Base-by-base conservation (phyloP, 2,797 vertebrate species). In the Mus spretus region DNA sequence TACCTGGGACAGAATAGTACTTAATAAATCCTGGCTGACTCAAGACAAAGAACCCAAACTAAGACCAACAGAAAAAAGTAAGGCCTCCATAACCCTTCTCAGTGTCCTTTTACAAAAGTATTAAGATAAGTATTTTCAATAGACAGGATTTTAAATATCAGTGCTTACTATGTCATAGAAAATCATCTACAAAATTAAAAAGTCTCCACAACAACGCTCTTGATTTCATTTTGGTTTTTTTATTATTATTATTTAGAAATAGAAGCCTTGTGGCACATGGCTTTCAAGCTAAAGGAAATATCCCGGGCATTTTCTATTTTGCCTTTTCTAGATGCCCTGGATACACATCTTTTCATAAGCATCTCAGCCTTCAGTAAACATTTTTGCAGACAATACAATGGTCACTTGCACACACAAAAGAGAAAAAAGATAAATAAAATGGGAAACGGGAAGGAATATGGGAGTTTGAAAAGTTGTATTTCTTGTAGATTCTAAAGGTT, bases 301-400 rank as follows among this genome's bases (percentile, higher is more conserved):
- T 89, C 85, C 86, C 67, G 34, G 59, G n/a, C 20, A 40, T 94
- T 94, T 80, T 89, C 82, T 82, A 26, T 65, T 63, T 55, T 63
- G 74, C 28, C 3, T 88, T 91, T 96, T 44, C 53, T 37, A 34
- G 44, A 82, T 34, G 59, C 6, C 55, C 89, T 84, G 53, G 57
- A 59, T 67, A 50, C 6, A 40, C n/a, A 53, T 40, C 57, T 95
- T 91, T 92, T 70, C 26, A 83, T 67, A 37, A 96, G 50, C 55
- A 87, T 87, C 65, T 91, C 67, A 84, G 77, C 80, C 85, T 95
- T 31, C 12, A 79, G 77, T 53, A 53, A 70, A 67, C 50, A 89
- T 59, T 77, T 96, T 81, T 84, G 4, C 47, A 93, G 87, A 63
- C 80, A 67, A 40, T n/a, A 50, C n/a, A 90, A 2, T 61, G 93